A percentile compares a stretch with the other conserved stretches of the same genome.
Evolutionary conservation across 2,888 invertebrate species (phyloP).

Genomic region (Masnerella sp.): DNA sequence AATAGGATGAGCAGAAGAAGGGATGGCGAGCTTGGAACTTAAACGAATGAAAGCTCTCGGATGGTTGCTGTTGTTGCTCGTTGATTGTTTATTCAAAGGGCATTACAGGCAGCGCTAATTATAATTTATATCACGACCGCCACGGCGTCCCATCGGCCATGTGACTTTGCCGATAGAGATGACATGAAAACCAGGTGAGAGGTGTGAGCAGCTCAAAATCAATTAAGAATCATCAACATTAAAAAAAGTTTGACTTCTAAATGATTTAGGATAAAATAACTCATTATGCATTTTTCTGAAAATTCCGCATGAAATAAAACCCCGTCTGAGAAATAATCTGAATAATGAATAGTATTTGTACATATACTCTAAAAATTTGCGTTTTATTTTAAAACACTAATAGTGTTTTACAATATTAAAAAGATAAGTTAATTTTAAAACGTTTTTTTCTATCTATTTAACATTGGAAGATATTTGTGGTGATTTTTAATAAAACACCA

Average conservation of each 20-base stretch:
- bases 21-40: constrained; percentile 67
- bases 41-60: constrained; percentile 67
- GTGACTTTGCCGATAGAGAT: constrained; percentile 54
- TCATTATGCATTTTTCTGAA: too few species aligned
- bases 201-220: constrained; percentile 50
- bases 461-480: too few species aligned
- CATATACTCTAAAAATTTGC: too few species aligned
- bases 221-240: constrained; percentile 59
- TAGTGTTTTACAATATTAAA: too few species aligned
- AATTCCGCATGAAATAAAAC: too few species aligned
- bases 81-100: constrained; percentile 74
- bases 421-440: too few species aligned
- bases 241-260: constrained; percentile 50
- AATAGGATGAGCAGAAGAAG: constrained; percentile 48
- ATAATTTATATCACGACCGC: constrained; percentile 75
- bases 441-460: too few species aligned
- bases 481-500: too few species aligned
- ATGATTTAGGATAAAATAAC: too few species aligned
- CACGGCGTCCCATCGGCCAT: constrained; percentile 69
- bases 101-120: constrained; percentile 75
- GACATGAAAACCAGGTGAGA: constrained; percentile 49
- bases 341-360: too few species aligned
- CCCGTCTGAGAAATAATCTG: too few species aligned
- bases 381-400: too few species aligned
- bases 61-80: constrained; percentile 69